Base-by-base conservation (phyloP, 2,113 vertebrate genomes). In the Engraulis encrasicolus region DNA sequence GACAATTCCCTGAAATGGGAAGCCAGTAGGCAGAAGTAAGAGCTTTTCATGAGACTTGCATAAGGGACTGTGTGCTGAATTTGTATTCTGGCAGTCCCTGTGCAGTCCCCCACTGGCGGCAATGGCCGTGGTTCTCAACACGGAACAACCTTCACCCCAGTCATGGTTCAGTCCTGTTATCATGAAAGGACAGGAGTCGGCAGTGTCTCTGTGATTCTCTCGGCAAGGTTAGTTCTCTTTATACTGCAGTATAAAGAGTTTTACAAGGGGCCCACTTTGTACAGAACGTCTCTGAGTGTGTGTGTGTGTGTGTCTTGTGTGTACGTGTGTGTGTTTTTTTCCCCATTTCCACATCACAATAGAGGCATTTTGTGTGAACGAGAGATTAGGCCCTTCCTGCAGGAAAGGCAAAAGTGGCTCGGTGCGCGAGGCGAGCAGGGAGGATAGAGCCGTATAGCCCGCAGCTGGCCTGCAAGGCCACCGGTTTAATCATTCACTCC, bases 1-100 rank as follows among this genome's bases (percentile, higher is more conserved):
- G 11, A 12, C n/a, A 66, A 27, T 27, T 1, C 50, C 2, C 50
- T 54, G 18, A 5, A 17, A 54, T 14, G 7, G 58, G 6, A 66
- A 31, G 7, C 2, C 23, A 66, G 23, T 66, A 27, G 58, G 11
- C 23, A 54, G 83, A 78, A 88, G 81, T 74, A 85, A 79, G 54
- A 40, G 54, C 31, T 49, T 79, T 79, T 86, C 74, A 80, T 38
- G 6, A 52, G 66, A 49, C 9, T 17, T 11, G 9, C 58, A 27
- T 23, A 15, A 31, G 15, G 58, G 23, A 66, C 23, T 66, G 7
- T 27, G 15, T 27, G 58, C 58, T 66, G 15, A 12, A n/a, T n/a
- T n/a, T n/a, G n/a, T n/a, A n/a, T n/a, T n/a, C n/a, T n/a, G n/a
- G n/a, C n/a, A n/a, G n/a, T n/a, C n/a, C n/a, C n/a, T n/a, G n/a